Base-by-base conservation (phyloP, 2,888 invertebrate species). In the Lobophora halterata region DNA sequence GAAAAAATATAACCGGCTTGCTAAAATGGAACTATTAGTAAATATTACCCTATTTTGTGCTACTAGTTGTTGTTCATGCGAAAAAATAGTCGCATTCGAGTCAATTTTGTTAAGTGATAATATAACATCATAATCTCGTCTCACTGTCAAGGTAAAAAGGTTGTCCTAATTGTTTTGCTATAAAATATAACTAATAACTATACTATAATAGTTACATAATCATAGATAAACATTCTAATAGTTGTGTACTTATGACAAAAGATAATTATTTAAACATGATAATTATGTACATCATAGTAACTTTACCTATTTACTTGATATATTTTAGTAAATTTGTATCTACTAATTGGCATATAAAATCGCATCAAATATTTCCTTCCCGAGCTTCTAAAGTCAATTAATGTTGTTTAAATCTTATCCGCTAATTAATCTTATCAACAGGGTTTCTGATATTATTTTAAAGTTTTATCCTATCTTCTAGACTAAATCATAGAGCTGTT, bases 111-210 rank as follows among this genome's bases (percentile, higher is more conserved):
- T 25, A 16, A 16, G 19, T 20, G n/a, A 14, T n/a, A n/a, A n/a
- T n/a, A n/a, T n/a, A 25, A 32, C 27, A 33, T 9, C 21, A 13
- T 60, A 52, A 43, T 58, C n/a, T 71, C 69, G 75, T 67, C 78
- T 79, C 79, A 80, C 77, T 71, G 73, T 70, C 71, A 79, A 78
- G 77, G 77, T 71, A 66, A 65, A n/a, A 64, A 69, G 76, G 75
- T 77, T 75, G 78, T 77, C 66, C 64, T 55, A 40, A 44, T 62
- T 61, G 38, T 54, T 74, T 70, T 66, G 65, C 66, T 71, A 67
- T 27, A 58, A 49, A 52, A 58, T 62, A 53, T 61, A 61, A n/a
- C n/a, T n/a, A n/a, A n/a, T n/a, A n/a, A n/a, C n/a, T n/a, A n/a
- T n/a, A n/a, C n/a, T 39, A 25, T 42, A 43, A 42, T 12, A 26